Conservation (phyloP, 1,140 invertebrate species). For the Goniozus legneri region DNA sequence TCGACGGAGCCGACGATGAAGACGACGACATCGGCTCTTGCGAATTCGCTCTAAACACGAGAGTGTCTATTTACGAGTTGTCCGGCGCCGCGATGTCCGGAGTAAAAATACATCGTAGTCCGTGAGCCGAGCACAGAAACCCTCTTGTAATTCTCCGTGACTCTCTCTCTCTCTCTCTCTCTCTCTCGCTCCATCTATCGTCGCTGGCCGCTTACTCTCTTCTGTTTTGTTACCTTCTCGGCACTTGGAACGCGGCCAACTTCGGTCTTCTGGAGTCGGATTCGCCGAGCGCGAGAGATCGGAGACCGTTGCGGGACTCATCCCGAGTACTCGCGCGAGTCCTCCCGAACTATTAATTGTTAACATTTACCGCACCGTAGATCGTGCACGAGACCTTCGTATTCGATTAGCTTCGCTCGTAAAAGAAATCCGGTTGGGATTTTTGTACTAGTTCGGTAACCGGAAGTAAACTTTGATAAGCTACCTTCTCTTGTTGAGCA, state of each 20-base stretch:
- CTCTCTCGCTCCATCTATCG: no score
- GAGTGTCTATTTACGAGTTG: conserved; percentile 56
- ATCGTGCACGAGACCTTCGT: no score
- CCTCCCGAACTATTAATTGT: no score
- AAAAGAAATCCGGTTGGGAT: no score
- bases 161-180: conserved; percentile 14
- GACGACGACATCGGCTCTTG: conserved; percentile 24
- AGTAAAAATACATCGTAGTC: conserved; percentile 52
- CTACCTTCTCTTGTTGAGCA: no score
- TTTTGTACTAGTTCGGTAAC: no score
- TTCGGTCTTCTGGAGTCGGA: neutral
- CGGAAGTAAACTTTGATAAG: no score
- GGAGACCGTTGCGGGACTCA: no score
- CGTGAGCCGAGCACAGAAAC: conserved; percentile 35
- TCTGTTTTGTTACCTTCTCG: neutral
- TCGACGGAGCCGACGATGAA: conserved; percentile 18
- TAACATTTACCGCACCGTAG: no score
- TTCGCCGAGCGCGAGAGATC: no score
- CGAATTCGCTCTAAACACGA: conserved; percentile 32
- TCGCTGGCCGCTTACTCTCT: neutral
- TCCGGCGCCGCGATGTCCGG: conserved; percentile 56
- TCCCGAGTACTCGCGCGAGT: no score
- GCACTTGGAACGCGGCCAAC: neutral
- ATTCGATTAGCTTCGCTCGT: no score
- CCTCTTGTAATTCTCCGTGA: conserved; percentile 31